Evolutionary conservation across 2,113 vertebrate species (phyloP).

Genomic region (Cynoglossus semilaevis): DNA sequence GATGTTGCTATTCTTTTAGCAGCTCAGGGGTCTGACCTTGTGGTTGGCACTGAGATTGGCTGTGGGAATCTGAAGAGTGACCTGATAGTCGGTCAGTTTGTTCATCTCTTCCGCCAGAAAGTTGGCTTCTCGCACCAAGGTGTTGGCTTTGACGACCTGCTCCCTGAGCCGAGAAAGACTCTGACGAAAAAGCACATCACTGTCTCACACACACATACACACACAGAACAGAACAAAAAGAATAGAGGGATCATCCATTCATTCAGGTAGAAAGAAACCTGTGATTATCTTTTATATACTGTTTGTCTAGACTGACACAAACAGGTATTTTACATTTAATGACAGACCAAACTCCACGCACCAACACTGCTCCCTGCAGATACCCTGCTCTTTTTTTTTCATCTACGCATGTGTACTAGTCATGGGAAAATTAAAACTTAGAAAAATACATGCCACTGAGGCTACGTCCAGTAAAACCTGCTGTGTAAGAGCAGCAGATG

Average conservation of each 20-base stretch:
- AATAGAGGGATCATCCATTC: constrained; percentile 3
- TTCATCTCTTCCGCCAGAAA: constrained; percentile 95
- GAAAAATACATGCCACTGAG: background rate
- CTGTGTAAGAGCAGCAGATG: background rate
- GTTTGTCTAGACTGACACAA: background rate
- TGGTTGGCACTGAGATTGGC: constrained; percentile 97
- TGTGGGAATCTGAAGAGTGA: constrained; percentile 96
- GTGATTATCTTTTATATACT: constrained; percentile 3
- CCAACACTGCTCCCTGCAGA: background rate
- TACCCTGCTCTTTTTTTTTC: background rate
- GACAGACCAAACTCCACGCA: background rate
- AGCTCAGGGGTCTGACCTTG: constrained; percentile 80
- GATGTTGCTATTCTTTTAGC: background rate
- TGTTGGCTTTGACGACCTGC: constrained; percentile 95
- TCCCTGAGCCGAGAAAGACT: constrained; percentile 92
- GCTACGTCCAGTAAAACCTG: background rate
- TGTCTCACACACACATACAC: constrained; percentile 52
- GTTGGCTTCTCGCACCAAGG: constrained; percentile 94
- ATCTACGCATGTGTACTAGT: background rate
- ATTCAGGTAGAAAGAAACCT: constrained; percentile 7
- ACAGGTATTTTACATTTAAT: background rate
- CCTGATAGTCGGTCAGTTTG: constrained; percentile 94
- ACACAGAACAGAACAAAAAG: constrained; percentile 5
- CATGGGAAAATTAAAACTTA: background rate
- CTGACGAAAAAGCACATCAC: constrained; percentile 94